These are phyloP conservation scores for Mastomys natalensis DNA, from an alignment of 2,113 vertebrate species.

Conservation along the genomic window DNA sequence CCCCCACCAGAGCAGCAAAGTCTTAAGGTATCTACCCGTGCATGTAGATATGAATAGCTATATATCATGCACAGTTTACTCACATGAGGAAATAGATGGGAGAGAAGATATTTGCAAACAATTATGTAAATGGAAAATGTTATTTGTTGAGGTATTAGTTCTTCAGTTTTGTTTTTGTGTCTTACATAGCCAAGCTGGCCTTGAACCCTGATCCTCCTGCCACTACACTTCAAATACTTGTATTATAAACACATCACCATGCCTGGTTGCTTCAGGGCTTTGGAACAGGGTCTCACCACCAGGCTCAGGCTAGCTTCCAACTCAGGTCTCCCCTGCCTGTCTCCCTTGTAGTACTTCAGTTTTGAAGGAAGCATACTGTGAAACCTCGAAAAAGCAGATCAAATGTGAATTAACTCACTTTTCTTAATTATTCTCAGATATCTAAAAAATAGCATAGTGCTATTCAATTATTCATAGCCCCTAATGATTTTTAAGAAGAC, in stretches of 20 bases:
- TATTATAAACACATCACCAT: neutral
- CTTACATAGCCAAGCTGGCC: neutral
- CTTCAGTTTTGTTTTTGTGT: neutral
- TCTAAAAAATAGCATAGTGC: neutral
- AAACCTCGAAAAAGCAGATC: neutral
- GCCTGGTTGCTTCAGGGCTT: neutral
- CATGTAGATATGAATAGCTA: neutral
- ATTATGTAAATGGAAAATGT: neutral
- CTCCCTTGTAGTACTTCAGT: neutral
- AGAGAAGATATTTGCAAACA: constrained; percentile 31
- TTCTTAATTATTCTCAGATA: constrained; percentile 1
- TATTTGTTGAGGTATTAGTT: neutral
- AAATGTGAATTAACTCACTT: constrained; percentile 21
- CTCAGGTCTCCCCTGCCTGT: neutral
- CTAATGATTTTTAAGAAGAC: neutral
- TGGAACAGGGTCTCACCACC: neutral
- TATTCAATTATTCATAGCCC: constrained; percentile 22
- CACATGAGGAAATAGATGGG: neutral
- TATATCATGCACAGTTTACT: too few relatives aligned
- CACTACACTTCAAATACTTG: neutral
- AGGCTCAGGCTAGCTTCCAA: neutral
- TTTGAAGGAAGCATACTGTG: constrained; percentile 5
- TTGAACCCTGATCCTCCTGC: neutral
- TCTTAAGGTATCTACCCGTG: neutral
- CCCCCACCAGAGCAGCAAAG: neutral